phyloP scores from a whole-genome alignment of 1,140 invertebrate species.

The Potamilus streckersoni region DNA sequence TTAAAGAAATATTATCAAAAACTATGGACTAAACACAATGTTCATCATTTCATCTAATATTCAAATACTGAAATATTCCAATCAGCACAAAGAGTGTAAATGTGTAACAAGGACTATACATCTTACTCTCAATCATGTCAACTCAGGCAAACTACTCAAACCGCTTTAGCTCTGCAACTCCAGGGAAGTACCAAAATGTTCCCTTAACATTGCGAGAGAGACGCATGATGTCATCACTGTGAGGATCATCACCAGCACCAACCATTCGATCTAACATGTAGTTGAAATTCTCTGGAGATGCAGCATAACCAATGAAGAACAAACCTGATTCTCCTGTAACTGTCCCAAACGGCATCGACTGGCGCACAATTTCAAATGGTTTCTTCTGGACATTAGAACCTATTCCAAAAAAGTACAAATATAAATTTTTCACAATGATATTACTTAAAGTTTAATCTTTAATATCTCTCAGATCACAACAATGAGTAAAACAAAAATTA shows the following conservation, averaged over 20 bases:
- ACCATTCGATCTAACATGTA: constrained; percentile 64
- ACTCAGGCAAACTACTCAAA: constrained; percentile 33
- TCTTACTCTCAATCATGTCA: no score
- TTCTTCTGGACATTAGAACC: constrained; percentile 56
- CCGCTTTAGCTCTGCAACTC: constrained; percentile 53
- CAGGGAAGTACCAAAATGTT: constrained; percentile 67
- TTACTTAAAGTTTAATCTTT: not conserved
- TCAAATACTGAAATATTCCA: no score
- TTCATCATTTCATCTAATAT: no score
- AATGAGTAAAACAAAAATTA: no score
- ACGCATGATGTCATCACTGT: constrained; percentile 62
- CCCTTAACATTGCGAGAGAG: constrained; percentile 59
- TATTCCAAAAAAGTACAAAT: constrained; percentile 24
- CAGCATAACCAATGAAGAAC: constrained; percentile 63
- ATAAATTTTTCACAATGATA: not conserved
- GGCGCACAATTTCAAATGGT: constrained; percentile 56
- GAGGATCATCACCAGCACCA: constrained; percentile 48
- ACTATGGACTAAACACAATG: no score
- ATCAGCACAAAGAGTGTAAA: no score
- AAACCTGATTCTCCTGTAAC: constrained; percentile 50
- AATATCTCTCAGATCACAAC: no score
- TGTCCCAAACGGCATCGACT: constrained; percentile 60
- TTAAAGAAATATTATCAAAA: no score
- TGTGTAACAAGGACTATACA: no score
- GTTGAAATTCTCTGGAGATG: constrained; percentile 52